phyloP scores from a whole-genome alignment of 2,113 vertebrate genomes.

The Vimba vimba region DNA sequence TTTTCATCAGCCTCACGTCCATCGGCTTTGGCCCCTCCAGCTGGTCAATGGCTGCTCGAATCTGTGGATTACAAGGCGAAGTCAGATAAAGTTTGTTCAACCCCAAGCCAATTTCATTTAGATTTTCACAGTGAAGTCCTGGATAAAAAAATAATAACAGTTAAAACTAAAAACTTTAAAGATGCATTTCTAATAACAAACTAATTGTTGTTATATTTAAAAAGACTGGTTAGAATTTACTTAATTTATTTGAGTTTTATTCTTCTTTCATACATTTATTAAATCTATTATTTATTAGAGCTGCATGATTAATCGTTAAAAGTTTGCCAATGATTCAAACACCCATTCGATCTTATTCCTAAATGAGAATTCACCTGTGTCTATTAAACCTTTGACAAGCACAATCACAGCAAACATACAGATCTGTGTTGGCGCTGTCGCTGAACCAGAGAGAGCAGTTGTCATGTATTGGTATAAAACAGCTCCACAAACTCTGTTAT shows the following conservation, averaged over 20 bases:
- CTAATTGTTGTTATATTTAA: background rate
- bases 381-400: no score
- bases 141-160: background rate
- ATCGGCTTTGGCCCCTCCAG: conserved; percentile 97
- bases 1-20: conserved; percentile 97
- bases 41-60: conserved; percentile 91
- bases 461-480: no score
- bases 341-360: no score
- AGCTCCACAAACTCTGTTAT: no score
- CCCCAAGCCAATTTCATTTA: background rate
- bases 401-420: no score
- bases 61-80: conserved; percentile 70
- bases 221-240: background rate
- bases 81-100: background rate
- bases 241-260: background rate
- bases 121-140: background rate
- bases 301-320: no score
- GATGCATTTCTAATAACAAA: background rate
- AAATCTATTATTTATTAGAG: background rate
- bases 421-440: no score
- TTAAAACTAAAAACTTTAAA: background rate
- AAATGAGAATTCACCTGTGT: no score
- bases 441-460: no score
- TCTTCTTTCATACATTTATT: background rate
- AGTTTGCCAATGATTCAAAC: no score